Evolutionary conservation across 2,113 vertebrate species (phyloP), one percentile per base, ranked within the genome.

Genomic region (Quiscalus mexicanus): DNA sequence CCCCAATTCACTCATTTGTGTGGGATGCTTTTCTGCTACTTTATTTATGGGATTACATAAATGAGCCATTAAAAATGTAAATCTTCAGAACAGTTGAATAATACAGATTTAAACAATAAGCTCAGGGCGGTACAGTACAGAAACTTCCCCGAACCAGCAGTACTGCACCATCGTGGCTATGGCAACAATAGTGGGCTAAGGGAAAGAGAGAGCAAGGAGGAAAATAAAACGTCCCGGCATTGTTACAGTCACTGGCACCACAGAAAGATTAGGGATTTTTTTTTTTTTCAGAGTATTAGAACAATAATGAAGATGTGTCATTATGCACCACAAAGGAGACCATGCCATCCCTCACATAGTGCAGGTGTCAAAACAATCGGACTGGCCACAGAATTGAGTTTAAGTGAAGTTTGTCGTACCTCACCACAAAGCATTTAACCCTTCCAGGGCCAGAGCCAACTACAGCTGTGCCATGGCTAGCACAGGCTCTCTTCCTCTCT

Each of bases 31-130:
- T 98, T 98, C 97, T 98, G 95, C 97, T 97, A 98, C 98, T 98
- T 98, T 98, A 98, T 98, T 98, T 98, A 98, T 98, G 98, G 98
- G 98, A 98, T 98, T 98, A 98, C 98, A 98, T 98, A 98, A 98
- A 98, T 98, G 98, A 98, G 98, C 98, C 98, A 98, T 98, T 98
- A 98, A 98, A 98, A 98, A 98, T 98, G 98, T 98, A 98, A 98
- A 98, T 98, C 98, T 98, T 98, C 98, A 98, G 97, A 98, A 98
- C 97, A 98, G 98, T 98, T 94, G 98, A 97, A 98, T 98, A 98
- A 98, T 98, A 98, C 98, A 98, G 98, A 97, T 98, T 98, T 98
- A 97, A 98, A 98, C 98, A 98, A 98, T 98, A 96, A 97, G 96
- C 97, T 95, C 62, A 95, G 78, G 97, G 98, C 97, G 95, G 97